Conservation (phyloP, 1,140 invertebrate species). For the Apolygus lucorum region DNA sequence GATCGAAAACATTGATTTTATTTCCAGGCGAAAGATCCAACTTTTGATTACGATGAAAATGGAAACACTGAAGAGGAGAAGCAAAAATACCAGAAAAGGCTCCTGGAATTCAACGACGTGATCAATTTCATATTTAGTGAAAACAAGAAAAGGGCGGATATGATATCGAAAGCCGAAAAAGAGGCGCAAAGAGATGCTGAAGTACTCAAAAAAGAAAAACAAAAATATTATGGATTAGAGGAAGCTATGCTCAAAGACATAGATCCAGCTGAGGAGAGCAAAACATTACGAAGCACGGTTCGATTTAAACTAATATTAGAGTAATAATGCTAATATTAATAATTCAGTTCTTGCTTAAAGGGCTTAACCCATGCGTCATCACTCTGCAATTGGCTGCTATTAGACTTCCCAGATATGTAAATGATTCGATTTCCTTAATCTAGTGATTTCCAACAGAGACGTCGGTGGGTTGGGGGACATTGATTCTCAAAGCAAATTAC, state of each 20-base stretch:
- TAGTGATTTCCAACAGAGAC: too few species aligned
- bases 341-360: too few species aligned
- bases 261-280: background rate
- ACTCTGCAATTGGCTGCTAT: too few species aligned
- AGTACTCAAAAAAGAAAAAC: background rate
- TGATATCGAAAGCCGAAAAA: background rate
- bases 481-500: too few species aligned
- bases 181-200: background rate
- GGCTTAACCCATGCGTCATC: too few species aligned
- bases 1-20: too few species aligned
- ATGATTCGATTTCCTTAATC: too few species aligned
- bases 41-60: background rate
- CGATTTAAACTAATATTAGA: too few species aligned
- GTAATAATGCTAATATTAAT: too few species aligned
- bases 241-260: background rate
- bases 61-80: background rate
- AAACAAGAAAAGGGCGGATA: background rate
- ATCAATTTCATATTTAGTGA: slow-evolving; percentile 2
- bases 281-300: background rate
- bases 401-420: too few species aligned
- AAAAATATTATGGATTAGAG: background rate
- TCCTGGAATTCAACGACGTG: slow-evolving; percentile 6
- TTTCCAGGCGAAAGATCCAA: background rate
- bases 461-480: too few species aligned
- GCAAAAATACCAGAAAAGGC: background rate